Conservation (phyloP, 2,113 vertebrate genomes). For the Nannobrachium achirus region DNA sequence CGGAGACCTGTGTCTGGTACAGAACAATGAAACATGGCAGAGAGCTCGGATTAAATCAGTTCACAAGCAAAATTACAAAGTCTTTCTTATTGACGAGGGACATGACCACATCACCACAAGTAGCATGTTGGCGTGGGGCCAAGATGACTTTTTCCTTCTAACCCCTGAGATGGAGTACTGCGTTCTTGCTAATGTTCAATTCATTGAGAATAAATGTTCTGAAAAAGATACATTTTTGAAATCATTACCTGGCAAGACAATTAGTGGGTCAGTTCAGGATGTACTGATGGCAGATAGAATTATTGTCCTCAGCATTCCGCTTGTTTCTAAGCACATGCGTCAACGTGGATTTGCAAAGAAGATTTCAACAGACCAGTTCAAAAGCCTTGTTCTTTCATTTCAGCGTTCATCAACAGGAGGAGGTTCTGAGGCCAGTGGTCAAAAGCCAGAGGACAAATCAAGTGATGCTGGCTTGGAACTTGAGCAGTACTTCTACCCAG, state of each 20-base stretch:
- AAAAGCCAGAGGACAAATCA: conserved; percentile 15
- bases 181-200: conserved; percentile 78
- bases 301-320: conserved; percentile 81
- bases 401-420: conserved; percentile 37
- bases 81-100: conserved; percentile 88
- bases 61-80: conserved; percentile 61
- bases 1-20: conserved; percentile 81
- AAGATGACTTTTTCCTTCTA: conserved; percentile 77
- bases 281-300: conserved; percentile 78
- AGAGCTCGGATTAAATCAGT: conserved; percentile 76
- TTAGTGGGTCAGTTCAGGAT: conserved; percentile 80
- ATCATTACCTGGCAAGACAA: conserved; percentile 76
- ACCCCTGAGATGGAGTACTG: conserved; percentile 83
- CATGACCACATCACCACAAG: conserved; percentile 39
- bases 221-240: conserved; percentile 76
- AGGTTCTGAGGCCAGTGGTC: background rate
- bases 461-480: background rate
- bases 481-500: conserved; percentile 84
- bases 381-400: conserved; percentile 48
- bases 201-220: conserved; percentile 67
- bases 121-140: conserved; percentile 74
- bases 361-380: conserved; percentile 67
- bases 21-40: conserved; percentile 80
- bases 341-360: conserved; percentile 75
- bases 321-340: conserved; percentile 74